Conservation (phyloP, 2,888 invertebrate species). For the Pheosia tremula region DNA sequence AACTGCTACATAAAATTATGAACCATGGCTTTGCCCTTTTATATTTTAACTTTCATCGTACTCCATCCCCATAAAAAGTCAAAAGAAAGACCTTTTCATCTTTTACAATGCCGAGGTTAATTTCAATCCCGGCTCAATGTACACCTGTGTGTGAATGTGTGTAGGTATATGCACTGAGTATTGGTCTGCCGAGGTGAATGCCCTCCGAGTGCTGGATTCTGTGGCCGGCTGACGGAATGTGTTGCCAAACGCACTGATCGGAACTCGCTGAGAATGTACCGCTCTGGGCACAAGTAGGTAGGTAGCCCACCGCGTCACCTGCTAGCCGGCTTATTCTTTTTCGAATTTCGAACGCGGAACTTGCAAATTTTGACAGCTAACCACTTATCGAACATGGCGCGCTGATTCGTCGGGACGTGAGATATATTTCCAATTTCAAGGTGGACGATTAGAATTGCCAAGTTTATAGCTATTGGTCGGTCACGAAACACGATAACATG, state of each 20-base stretch:
- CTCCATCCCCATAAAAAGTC: background rate
- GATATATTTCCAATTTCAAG: background rate
- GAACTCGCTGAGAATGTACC: conserved; percentile 67
- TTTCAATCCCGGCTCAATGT: conserved; percentile 29
- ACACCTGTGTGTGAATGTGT: conserved; percentile 28
- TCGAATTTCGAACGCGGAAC: conserved; percentile 14
- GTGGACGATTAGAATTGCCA: background rate
- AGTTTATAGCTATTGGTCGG: background rate
- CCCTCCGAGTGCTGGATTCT: conserved; percentile 64
- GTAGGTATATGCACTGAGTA: conserved; percentile 35
- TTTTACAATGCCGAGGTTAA: conserved; percentile 15
- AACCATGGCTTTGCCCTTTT: too few relatives aligned
- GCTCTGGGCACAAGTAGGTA: conserved; percentile 61
- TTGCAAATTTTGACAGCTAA: conserved; percentile 34
- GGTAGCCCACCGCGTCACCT: conserved; percentile 26
- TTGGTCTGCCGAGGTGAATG: conserved; percentile 66
- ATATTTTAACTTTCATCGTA: background rate
- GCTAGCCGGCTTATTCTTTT: conserved; percentile 21
- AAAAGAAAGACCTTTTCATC: conserved; percentile 12
- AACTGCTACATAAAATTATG: too few relatives aligned
- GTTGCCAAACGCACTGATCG: conserved; percentile 79
- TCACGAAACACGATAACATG: background rate
- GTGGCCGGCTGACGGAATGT: conserved; percentile 72
- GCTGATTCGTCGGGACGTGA: background rate
- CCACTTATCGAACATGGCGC: conserved; percentile 15